Evolutionary conservation across 1,140 invertebrate genomes (phyloP).

Genomic region (Eubasilissa regina): DNA sequence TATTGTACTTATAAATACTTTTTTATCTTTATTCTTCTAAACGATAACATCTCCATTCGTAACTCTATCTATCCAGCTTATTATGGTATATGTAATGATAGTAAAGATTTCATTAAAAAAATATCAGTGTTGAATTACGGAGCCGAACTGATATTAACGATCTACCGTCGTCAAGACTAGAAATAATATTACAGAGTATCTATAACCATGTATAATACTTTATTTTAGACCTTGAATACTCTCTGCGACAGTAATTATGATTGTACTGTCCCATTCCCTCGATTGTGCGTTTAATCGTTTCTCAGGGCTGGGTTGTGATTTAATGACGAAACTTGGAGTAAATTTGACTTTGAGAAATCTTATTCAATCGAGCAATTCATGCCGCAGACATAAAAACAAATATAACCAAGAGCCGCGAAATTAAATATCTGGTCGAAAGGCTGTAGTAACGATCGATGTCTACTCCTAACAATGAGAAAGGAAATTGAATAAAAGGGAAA

Average conservation of each 20-base stretch:
- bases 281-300: slow-evolving; percentile 2
- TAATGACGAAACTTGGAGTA: slow-evolving; percentile 14
- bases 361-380: slow-evolving; percentile 7
- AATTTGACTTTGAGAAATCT: slow-evolving; percentile 14
- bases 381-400: slow-evolving; percentile 14
- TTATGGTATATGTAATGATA: too few species aligned
- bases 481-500: not conserved
- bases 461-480: not conserved
- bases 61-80: too few species aligned
- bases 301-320: slow-evolving; percentile 6
- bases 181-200: too few species aligned
- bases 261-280: not conserved
- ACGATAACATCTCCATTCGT: too few species aligned
- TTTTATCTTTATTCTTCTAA: too few species aligned
- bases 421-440: not conserved
- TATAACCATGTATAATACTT: too few species aligned
- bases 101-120: too few species aligned
- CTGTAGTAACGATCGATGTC: not conserved
- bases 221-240: too few species aligned
- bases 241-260: not conserved
- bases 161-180: too few species aligned
- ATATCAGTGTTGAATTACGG: too few species aligned
- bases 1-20: too few species aligned
- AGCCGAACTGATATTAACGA: too few species aligned
- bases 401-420: not conserved